Base-by-base conservation (phyloP, 1,140 invertebrate genomes). In the Drosophila lacteicornis region DNA sequence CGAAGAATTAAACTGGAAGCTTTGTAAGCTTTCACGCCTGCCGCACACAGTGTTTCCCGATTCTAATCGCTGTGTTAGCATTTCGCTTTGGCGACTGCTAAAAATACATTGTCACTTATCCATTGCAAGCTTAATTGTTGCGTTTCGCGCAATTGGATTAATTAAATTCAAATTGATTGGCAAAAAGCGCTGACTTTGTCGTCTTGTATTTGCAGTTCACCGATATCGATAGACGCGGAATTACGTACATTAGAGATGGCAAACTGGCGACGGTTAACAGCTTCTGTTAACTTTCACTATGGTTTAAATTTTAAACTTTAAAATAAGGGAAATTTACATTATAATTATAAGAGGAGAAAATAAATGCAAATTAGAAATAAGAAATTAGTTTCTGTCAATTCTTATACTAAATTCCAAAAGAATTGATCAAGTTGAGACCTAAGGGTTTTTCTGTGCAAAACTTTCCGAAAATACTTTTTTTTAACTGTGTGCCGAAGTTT, bases 81-180 rank as follows among this genome's bases (percentile, higher is more conserved):
- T 22, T 71, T 56, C 25, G 27, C 27, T 19, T 12, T 49, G 51
- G 9, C 19, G 25, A 40, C 33, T 57, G 38, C 69, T 73, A 71
- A 59, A 71, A 59, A 43, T 70, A 71, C 36, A 50, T 43, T 27
- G 7, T 58, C 33, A 22, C 45, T 73, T 49, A 71, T 71, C 67
- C 67, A 59, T 51, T 71, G 46, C 45, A 71, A 59, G 46, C 69
- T 71, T 73, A 59, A 71, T 73, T 59, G 69, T 69, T 43, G 53
- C 47, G 67, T 55, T 70, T 55, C 13, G 38, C 45, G 19, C 43
- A 73, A 73, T 73, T 50, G 69, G 69, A 73, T 73, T 71, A 73
- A 25, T 33, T 65, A 33, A 65, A 65, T 61, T 65, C 56, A 30
- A 65, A 65, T 65, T 61, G 62, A 65, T 65, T 65, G 62, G 17